phyloP scores from a whole-genome alignment of 1,140 invertebrate species.

The Drosophila albomicans region DNA sequence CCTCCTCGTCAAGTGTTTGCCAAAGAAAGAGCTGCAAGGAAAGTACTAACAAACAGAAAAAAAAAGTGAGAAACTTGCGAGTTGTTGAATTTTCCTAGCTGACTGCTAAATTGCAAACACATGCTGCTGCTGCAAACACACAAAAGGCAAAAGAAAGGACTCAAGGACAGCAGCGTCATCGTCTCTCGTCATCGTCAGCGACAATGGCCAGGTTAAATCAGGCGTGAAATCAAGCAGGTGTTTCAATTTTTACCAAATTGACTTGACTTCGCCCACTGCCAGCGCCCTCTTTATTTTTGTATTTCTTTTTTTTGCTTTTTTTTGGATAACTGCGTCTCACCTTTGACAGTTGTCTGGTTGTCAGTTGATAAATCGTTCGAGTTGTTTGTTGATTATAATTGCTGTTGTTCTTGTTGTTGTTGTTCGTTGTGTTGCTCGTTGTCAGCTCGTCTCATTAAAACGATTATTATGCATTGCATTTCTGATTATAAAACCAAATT shows the following conservation, averaged over 20 bases:
- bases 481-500: slow-evolving; percentile 78
- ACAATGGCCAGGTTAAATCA: slow-evolving; percentile 81
- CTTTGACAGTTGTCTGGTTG: slow-evolving; percentile 26
- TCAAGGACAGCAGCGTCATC: slow-evolving; percentile 22
- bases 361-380: slow-evolving; percentile 58
- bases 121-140: slow-evolving; percentile 56
- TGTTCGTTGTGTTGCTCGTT: slow-evolving; percentile 31
- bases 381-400: not conserved
- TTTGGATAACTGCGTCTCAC: slow-evolving; percentile 4
- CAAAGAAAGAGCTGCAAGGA: slow-evolving; percentile 56
- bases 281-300: too few species aligned
- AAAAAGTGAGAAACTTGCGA: slow-evolving; percentile 24
- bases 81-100: slow-evolving; percentile 71
- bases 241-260: slow-evolving; percentile 83
- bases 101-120: slow-evolving; percentile 83
- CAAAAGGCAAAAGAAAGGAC: slow-evolving; percentile 1
- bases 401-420: slow-evolving; percentile 4
- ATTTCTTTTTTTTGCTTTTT: not conserved
- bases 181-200: slow-evolving; percentile 30
- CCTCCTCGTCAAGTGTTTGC: slow-evolving; percentile 72
- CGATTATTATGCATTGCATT: slow-evolving; percentile 79
- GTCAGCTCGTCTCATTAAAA: slow-evolving; percentile 75
- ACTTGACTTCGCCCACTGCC: slow-evolving; percentile 63
- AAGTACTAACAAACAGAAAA: not conserved
- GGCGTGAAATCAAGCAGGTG: slow-evolving; percentile 82